Evolutionary conservation across 2,113 vertebrate genomes (phyloP).

Genomic region (Macquaria ambigua): DNA sequence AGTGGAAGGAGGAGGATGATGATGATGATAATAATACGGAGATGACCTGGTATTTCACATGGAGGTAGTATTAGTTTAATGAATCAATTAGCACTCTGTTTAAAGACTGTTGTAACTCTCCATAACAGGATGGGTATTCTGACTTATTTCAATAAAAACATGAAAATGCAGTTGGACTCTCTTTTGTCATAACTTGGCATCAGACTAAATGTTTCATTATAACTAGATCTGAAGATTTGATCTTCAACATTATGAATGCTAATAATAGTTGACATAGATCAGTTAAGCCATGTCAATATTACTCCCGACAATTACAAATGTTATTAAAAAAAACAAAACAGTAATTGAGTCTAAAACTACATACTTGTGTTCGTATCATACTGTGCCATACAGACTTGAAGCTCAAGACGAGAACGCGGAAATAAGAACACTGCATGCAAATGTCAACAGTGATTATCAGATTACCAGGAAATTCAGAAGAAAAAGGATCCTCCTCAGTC

Average conservation of each 20-base stretch:
- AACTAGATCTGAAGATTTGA: background rate
- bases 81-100: background rate
- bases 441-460: background rate
- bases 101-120: slow-evolving; percentile 18
- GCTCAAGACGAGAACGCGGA: background rate
- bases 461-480: background rate
- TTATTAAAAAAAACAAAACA: background rate
- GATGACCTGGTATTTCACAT: slow-evolving; percentile 76
- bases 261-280: background rate
- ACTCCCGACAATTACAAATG: background rate
- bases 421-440: background rate
- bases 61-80: slow-evolving; percentile 58
- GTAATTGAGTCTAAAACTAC: background rate
- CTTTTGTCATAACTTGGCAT: background rate
- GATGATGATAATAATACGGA: slow-evolving; percentile 24
- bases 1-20: slow-evolving; percentile 22
- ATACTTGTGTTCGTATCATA: background rate
- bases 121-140: background rate
- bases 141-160: slow-evolving; percentile 61
- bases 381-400: background rate
- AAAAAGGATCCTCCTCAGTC: background rate
- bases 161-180: slow-evolving; percentile 20
- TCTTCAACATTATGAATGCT: background rate
- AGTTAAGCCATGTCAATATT: background rate
- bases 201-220: background rate